Evolutionary conservation across 2,888 invertebrate species (phyloP).

Genomic region (Sesia bembeciformis): DNA sequence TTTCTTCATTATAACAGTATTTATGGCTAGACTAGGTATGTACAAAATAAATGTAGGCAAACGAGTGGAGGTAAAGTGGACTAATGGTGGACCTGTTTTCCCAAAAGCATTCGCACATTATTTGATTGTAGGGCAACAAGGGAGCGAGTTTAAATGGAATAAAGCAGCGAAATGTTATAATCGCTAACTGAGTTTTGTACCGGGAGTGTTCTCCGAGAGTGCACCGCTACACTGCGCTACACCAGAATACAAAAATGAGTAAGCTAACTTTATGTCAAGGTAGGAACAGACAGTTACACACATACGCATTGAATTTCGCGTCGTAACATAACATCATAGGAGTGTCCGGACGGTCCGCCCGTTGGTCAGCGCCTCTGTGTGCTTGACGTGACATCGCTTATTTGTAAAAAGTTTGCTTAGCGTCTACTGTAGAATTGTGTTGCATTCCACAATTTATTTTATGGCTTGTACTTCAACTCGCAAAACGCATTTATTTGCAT

Average conservation of each 20-base stretch:
- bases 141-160: constrained; percentile 25
- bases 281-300: too few species aligned
- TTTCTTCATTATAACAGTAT: too few species aligned
- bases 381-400: too few species aligned
- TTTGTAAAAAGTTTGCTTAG: too few species aligned
- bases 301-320: too few species aligned
- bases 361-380: too few species aligned
- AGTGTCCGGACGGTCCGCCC: too few species aligned
- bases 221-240: constrained; percentile 14
- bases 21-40: too few species aligned
- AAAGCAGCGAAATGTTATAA: constrained; percentile 33
- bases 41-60: too few species aligned
- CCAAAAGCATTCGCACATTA: neutral
- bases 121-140: constrained; percentile 12
- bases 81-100: neutral
- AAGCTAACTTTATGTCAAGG: neutral
- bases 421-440: neutral
- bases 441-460: neutral
- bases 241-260: constrained; percentile 10
- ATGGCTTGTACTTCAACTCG: neutral
- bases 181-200: constrained; percentile 44
- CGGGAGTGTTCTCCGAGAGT: constrained; percentile 17
- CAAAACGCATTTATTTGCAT: neutral
- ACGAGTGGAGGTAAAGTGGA: too few species aligned
- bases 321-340: too few species aligned